Conservation (phyloP, 2,113 vertebrate species). For the Dermatemys mawii region DNA sequence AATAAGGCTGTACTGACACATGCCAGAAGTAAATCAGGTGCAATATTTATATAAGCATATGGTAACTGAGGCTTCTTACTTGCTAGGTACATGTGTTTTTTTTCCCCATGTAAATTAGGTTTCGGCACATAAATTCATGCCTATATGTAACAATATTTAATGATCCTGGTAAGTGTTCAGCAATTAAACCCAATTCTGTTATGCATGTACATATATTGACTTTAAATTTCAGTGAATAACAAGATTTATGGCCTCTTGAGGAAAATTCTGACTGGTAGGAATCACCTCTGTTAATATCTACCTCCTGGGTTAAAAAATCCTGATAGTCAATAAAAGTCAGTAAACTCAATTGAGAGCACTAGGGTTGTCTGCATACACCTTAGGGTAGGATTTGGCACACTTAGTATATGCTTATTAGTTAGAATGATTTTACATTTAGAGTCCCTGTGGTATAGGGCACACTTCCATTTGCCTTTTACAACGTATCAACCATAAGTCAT, state of each 20-base stretch:
- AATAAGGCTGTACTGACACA: not conserved
- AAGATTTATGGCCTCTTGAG: not conserved
- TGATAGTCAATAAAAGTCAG: conserved; percentile 60
- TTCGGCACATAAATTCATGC: not conserved
- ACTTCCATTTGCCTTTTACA: not conserved
- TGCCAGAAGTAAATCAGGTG: not conserved
- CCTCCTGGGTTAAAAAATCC: conserved; percentile 47
- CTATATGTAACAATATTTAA: fast-evolving
- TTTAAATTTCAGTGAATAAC: not conserved
- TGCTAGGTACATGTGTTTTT: not conserved
- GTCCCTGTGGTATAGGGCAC: not conserved
- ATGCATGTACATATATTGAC: not conserved
- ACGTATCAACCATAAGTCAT: not conserved
- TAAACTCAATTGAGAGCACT: not conserved
- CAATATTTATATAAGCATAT: fast-evolving
- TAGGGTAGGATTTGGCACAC: conserved; percentile 20
- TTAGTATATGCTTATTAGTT: not conserved
- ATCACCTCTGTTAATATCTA: not conserved
- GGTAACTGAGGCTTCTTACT: not conserved
- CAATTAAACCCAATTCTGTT: not conserved
- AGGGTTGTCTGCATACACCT: not conserved
- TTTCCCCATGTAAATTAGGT: not conserved
- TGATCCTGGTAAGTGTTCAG: fast-evolving
- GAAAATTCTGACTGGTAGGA: not conserved
- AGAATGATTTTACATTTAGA: not conserved